phyloP scores from a whole-genome alignment of 2,113 vertebrate species.

The Cebidichthys violaceus region DNA sequence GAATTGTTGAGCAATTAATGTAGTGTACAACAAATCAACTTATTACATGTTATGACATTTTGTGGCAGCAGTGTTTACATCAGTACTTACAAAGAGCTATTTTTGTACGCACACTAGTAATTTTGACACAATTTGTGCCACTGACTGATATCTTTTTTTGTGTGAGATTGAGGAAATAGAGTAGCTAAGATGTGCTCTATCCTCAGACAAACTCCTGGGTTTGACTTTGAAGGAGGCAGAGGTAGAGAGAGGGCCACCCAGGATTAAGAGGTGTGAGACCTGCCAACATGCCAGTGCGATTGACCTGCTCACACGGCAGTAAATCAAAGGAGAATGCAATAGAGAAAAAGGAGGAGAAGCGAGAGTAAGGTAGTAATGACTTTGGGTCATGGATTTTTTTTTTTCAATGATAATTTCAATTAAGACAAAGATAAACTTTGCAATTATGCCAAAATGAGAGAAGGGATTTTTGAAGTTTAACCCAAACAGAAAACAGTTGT shows the following conservation, averaged over 20 bases:
- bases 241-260: constrained; percentile 49
- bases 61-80: neutral
- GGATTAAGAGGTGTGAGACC: constrained; percentile 54
- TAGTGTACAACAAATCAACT: neutral
- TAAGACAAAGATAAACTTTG: neutral
- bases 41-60: neutral
- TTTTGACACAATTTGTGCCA: neutral
- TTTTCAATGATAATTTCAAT: neutral
- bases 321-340: constrained; percentile 38
- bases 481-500: neutral
- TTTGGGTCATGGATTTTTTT: neutral
- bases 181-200: neutral
- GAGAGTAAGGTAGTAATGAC: neutral
- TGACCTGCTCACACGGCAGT: constrained; percentile 36
- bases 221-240: constrained; percentile 11
- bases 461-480: neutral
- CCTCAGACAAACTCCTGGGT: constrained; percentile 2
- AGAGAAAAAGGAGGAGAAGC: neutral
- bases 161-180: neutral
- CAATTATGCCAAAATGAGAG: neutral
- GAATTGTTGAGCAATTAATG: neutral
- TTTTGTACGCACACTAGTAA: neutral
- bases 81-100: neutral
- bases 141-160: neutral
- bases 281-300: constrained; percentile 23